phyloP scores from a whole-genome alignment of 2,888 invertebrate species.

The Acronicta leporina region DNA sequence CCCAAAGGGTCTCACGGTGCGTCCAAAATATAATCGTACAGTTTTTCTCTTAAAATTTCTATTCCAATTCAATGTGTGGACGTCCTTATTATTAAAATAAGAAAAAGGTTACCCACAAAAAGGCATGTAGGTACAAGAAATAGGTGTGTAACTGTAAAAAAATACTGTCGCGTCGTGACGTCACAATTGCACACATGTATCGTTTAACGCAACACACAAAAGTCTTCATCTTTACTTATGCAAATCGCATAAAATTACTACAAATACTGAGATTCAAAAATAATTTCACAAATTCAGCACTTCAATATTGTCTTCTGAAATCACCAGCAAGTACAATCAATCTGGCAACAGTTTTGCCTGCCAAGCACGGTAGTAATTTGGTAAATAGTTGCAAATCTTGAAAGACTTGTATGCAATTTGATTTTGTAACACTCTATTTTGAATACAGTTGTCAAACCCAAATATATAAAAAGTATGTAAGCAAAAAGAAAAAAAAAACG shows the following conservation, averaged over 20 bases:
- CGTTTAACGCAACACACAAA: background rate
- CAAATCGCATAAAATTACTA: background rate
- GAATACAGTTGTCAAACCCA: too few relatives aligned
- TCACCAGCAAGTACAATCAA: background rate
- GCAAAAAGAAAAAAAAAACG: too few relatives aligned
- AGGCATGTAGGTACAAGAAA: too few relatives aligned
- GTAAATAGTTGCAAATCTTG: conserved; percentile 5
- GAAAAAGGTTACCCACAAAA: too few relatives aligned
- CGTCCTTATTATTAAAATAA: too few relatives aligned
- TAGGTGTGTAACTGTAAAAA: too few relatives aligned
- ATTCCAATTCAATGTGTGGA: too few relatives aligned
- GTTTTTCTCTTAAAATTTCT: too few relatives aligned
- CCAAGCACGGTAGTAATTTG: background rate
- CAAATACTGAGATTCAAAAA: conserved; percentile 6
- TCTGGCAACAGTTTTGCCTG: background rate
- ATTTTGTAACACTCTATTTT: too few relatives aligned
- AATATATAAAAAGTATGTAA: too few relatives aligned
- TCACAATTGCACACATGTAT: background rate
- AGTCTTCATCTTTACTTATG: background rate
- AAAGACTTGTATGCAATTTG: background rate
- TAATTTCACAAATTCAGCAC: background rate
- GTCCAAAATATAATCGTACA: too few relatives aligned
- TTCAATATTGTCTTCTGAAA: background rate
- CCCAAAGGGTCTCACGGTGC: too few relatives aligned
- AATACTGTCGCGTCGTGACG: background rate